Conservation (phyloP, 2,797 vertebrate species). For the Melanotaenia parkinsoni region DNA sequence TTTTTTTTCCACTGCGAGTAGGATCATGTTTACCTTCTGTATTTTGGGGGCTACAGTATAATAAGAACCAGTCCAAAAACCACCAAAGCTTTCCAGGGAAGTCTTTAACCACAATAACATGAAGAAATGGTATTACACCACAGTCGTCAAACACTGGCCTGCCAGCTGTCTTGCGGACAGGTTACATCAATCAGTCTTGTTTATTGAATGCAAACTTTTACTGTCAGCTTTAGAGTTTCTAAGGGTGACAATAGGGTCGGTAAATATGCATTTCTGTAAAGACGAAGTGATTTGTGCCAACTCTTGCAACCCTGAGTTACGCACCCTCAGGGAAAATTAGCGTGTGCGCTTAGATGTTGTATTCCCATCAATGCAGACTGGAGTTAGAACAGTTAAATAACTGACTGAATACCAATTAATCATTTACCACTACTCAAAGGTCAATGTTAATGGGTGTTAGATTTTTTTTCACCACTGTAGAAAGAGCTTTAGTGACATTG, state of each 20-base stretch:
- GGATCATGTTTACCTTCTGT: not conserved
- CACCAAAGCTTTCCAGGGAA: not conserved
- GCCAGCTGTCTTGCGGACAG: not conserved
- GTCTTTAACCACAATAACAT: not conserved
- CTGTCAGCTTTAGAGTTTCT: not conserved
- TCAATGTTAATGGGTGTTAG: not conserved
- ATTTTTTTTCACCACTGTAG: not conserved
- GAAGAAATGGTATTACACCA: not conserved
- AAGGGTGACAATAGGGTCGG: not conserved
- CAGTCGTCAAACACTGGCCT: not conserved
- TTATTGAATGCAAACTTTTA: not conserved
- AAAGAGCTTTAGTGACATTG: constrained; percentile 1
- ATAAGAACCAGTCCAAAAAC: not conserved
- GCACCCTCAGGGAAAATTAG: not conserved
- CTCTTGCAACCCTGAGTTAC: not conserved
- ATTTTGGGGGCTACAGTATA: not conserved
- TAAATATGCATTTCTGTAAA: not conserved
- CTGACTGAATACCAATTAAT: not conserved
- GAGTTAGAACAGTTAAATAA: not conserved
- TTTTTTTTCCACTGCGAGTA: not conserved
- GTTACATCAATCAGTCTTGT: not conserved
- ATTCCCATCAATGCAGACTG: not conserved
- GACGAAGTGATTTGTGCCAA: not conserved
- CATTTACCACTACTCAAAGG: not conserved
- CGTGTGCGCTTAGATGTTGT: not conserved